phyloP scores from a whole-genome alignment of 2,113 vertebrate species.

The Sceloporus undulatus region DNA sequence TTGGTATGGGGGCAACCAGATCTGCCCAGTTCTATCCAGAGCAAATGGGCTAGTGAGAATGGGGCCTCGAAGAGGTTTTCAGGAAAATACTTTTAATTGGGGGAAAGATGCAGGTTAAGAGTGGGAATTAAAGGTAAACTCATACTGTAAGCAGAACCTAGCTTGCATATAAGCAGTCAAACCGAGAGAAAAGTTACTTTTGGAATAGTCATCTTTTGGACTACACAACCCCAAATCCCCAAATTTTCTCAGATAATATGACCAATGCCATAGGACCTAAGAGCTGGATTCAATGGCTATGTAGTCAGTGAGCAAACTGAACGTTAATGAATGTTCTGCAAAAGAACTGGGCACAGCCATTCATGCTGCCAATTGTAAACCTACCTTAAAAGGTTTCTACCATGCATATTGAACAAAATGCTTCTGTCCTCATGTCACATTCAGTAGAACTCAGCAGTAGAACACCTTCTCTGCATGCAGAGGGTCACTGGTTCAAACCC shows the following conservation, averaged over 20 bases:
- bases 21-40: too few relatives aligned
- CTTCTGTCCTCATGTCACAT: background rate
- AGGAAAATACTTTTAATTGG: background rate
- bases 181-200: too few relatives aligned
- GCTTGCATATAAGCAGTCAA: background rate
- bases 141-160: background rate
- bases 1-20: too few relatives aligned
- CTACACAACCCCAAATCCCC: too few relatives aligned
- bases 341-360: background rate
- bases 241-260: too few relatives aligned
- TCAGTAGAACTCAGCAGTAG: too few relatives aligned
- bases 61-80: background rate
- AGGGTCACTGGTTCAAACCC: too few relatives aligned
- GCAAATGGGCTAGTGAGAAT: too few relatives aligned
- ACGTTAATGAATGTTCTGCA: background rate
- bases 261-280: background rate
- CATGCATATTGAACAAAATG: background rate
- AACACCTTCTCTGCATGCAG: too few relatives aligned
- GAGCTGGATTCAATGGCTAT: background rate
- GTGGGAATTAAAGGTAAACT: background rate
- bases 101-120: background rate
- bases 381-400: background rate
- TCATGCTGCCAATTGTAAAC: background rate
- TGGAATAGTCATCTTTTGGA: too few relatives aligned
- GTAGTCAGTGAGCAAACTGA: too few relatives aligned